phyloP scores from a whole-genome alignment of 92 coral and sea anemone species.

The Epizoanthus scotinus region DNA sequence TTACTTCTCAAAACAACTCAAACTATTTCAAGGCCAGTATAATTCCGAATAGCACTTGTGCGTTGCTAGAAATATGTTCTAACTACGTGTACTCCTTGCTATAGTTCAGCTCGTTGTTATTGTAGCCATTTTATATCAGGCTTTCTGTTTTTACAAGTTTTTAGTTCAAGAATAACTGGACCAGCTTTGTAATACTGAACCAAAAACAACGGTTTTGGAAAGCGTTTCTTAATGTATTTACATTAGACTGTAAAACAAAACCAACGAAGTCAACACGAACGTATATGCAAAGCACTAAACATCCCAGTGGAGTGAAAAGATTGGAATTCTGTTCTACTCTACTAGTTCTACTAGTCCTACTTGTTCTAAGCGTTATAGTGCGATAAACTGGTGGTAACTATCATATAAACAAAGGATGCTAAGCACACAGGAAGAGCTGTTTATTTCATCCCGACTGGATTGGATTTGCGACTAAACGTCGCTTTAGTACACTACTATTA shows the following conservation, averaged over 20 bases:
- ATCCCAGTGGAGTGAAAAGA: no score
- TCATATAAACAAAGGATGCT: neutral
- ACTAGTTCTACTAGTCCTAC: no score
- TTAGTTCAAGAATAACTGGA: neutral
- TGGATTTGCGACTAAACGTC: no score
- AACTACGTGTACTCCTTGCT: no score
- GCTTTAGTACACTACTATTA: no score
- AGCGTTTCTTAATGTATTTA: neutral
- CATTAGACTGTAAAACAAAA: neutral
- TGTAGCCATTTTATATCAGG: no score
- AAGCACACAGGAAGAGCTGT: neutral
- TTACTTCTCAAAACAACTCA: constrained; percentile 9
- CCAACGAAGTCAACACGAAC: neutral
- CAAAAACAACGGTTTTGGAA: no score
- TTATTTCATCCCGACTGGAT: neutral
- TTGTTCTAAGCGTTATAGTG: neutral
- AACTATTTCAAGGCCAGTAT: neutral
- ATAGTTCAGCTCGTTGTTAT: neutral
- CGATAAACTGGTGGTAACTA: neutral
- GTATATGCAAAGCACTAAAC: neutral
- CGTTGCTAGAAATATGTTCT: no score
- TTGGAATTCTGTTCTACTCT: no score
- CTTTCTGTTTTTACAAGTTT: no score
- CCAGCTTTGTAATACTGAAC: neutral
- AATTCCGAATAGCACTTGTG: neutral